Evolutionary conservation across 2,113 vertebrate species (phyloP), one percentile per base, ranked within the genome.

Genomic region (Ibidorhyncha struthersii): DNA sequence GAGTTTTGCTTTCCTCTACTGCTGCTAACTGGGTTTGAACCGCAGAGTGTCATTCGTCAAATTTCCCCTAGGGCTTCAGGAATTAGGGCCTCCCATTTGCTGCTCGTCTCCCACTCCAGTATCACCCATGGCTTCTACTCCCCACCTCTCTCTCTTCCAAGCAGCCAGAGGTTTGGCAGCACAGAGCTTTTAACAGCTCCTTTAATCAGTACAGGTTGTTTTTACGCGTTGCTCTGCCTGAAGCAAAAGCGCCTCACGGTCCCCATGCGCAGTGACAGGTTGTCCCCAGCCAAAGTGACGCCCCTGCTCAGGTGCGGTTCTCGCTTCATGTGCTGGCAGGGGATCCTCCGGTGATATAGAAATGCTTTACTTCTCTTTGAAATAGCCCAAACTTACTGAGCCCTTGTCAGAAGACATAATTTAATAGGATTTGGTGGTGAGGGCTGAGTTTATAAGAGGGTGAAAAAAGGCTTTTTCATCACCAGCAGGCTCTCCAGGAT

Each of bases 281-380:
- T 94, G 78, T 55, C 23, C 27, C 56, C 88, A 79, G 25, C 36
- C 45, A 66, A 67, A 80, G 63, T 29, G 73, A 53, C 38, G 30
- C 5, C 17, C 14, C 36, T 56, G 22, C 53, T 50, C 16, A 22
- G 79, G 67, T 10, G n/a, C 34, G 45, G 23, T n/a, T 82, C 36
- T 63, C 20, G 0, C 34, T 73, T 61, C 0, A 0, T 19, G 36
- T 45, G 13, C n/a, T 58, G 41, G n/a, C 3, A 0, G n/a, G 20
- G 20, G 59, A 67, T 62, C 59, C 29, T n/a, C 32, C 0, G 0
- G 6, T 32, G 16, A 10, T 53, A 38, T 0, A 11, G 76, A 66
- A 62, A 66, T 50, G 49, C 65, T 56, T 91, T 73, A 23, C 32
- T 74, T 38, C 69, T 78, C 67, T 90, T 93, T 91, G 56, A 89